Conservation (phyloP, 2,113 vertebrate species). For the Xerus inauris region DNA sequence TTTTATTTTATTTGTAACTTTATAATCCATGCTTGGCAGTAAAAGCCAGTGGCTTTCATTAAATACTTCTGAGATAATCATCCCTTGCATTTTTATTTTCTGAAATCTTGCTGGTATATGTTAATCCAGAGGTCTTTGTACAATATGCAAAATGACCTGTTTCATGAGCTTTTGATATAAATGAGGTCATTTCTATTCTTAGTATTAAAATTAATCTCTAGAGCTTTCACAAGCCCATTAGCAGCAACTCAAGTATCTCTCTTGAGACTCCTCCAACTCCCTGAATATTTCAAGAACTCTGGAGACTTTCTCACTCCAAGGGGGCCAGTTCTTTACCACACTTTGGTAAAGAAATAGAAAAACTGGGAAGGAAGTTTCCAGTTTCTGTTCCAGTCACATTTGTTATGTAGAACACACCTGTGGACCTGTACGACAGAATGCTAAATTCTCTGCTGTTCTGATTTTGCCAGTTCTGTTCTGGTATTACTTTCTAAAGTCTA, state of each 20-base stretch:
- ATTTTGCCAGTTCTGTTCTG: not conserved
- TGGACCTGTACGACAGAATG: not conserved
- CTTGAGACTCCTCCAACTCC: conserved; percentile 33
- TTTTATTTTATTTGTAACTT: conserved; percentile 43
- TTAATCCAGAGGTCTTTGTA: conserved; percentile 60
- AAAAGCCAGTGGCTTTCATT: conserved; percentile 46
- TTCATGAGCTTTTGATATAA: conserved; percentile 63
- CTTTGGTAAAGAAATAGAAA: conserved; percentile 40
- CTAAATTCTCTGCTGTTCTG: not conserved
- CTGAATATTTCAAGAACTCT: conserved; percentile 64
- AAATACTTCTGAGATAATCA: conserved; percentile 55
- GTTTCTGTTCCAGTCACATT: not conserved
- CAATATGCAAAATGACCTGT: conserved; percentile 57
- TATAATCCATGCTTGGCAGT: not conserved
- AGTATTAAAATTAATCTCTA: conserved; percentile 66
- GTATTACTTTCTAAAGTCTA: not conserved
- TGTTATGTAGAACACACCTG: not conserved
- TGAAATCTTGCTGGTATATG: conserved; percentile 50
- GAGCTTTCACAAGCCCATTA: conserved; percentile 47
- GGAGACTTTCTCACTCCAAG: conserved; percentile 51
- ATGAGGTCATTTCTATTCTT: conserved; percentile 68
- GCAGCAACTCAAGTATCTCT: conserved; percentile 54
- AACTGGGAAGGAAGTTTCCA: not conserved
- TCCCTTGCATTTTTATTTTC: conserved; percentile 58
- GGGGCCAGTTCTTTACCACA: not conserved